Evolutionary conservation across 1,140 invertebrate genomes (phyloP).

Genomic region (Bombus confusus): DNA sequence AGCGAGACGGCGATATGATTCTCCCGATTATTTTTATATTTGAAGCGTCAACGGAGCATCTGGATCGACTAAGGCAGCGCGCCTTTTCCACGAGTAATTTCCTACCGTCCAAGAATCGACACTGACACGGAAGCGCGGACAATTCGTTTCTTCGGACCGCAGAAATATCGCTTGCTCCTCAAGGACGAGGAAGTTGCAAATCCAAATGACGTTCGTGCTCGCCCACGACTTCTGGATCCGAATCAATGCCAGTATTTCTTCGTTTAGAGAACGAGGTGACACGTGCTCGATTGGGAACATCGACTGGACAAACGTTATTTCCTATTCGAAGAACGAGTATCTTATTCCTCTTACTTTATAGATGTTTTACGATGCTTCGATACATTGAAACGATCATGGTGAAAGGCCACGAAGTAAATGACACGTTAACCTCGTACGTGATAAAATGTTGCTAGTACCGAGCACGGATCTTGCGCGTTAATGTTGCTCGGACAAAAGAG

Average conservation of each 20-base stretch:
- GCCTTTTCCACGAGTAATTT: neutral
- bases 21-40: slow-evolving; percentile 32
- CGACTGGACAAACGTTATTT: slow-evolving; percentile 24
- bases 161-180: slow-evolving; percentile 42
- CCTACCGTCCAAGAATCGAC: slow-evolving; percentile 15
- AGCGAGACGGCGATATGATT: slow-evolving; percentile 1
- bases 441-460: slow-evolving; percentile 11
- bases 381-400: neutral
- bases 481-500: too few species aligned
- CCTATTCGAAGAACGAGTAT: neutral
- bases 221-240: slow-evolving; percentile 65
- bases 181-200: slow-evolving; percentile 54
- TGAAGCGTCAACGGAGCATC: neutral
- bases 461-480: neutral
- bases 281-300: neutral
- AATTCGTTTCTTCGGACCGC: neutral
- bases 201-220: slow-evolving; percentile 53
- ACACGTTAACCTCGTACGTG: slow-evolving; percentile 16
- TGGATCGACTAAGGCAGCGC: neutral
- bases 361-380: neutral
- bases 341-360: neutral
- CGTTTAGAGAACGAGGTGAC: slow-evolving; percentile 11
- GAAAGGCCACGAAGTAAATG: slow-evolving; percentile 14
- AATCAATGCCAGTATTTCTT: slow-evolving; percentile 49
- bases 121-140: slow-evolving; percentile 36